Percentiles rank a stretch among this genome's conserved stretches.
Conservation (phyloP, 2,797 vertebrate species). For the Carcharodon carcharias region DNA sequence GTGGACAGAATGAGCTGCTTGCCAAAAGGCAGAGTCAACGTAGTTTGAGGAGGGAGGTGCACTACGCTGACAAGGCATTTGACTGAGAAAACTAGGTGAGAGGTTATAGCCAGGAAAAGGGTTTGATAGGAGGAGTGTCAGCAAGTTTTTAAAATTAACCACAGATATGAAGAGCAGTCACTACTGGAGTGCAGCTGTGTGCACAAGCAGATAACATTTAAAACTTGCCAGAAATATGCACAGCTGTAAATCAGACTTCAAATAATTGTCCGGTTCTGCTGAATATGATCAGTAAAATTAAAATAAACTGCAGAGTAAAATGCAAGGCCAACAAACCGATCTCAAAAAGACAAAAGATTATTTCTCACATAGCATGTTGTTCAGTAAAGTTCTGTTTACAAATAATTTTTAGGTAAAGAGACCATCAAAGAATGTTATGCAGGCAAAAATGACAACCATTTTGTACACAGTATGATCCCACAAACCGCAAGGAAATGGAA, state of each 20-base stretch:
- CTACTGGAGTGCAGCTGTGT: background rate
- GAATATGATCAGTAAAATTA: background rate
- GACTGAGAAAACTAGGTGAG: constrained; percentile 33
- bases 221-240: background rate
- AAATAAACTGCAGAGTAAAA: background rate
- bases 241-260: background rate
- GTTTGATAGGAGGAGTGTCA: background rate
- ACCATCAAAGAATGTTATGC: background rate
- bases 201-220: background rate
- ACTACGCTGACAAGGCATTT: background rate
- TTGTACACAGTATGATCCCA: background rate
- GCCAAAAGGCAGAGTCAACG: background rate
- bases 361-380: background rate
- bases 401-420: background rate
- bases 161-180: background rate
- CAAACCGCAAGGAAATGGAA: background rate
- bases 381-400: background rate
- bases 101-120: background rate
- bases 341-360: background rate
- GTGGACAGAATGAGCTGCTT: background rate
- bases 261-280: background rate
- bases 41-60: background rate
- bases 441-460: background rate
- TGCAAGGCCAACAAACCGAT: background rate
- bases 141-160: background rate